phyloP scores from a whole-genome alignment of 2,888 invertebrate genomes.

The Machimus atricapillus region DNA sequence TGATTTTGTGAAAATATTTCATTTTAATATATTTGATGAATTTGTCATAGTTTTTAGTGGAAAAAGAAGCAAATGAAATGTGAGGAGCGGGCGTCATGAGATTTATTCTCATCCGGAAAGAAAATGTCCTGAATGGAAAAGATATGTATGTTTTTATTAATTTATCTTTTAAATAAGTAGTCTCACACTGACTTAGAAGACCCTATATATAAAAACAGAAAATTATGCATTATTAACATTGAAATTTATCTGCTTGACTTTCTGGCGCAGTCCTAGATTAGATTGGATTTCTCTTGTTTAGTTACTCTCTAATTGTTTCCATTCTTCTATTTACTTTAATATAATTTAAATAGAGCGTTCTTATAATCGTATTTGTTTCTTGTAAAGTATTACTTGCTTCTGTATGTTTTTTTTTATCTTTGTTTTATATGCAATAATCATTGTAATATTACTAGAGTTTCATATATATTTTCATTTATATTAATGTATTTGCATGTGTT shows the following conservation, averaged over 20 bases:
- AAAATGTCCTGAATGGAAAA: constrained; percentile 33
- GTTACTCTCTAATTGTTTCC: constrained; percentile 42
- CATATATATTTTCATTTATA: constrained; percentile 33
- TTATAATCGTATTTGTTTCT: constrained; percentile 30
- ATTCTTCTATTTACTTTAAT: constrained; percentile 47
- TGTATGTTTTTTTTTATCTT: constrained; percentile 24
- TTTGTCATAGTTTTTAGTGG: not conserved
- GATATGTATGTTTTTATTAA: constrained; percentile 39
- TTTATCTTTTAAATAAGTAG: constrained; percentile 39
- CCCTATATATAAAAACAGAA: constrained; percentile 26
- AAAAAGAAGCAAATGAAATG: not conserved
- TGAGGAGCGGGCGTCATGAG: not conserved
- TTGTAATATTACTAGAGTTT: constrained; percentile 32
- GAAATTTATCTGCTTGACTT: constrained; percentile 43
- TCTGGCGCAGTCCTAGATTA: constrained; percentile 34
- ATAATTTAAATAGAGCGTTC: constrained; percentile 34
- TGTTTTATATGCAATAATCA: constrained; percentile 37
- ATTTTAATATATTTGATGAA: not conserved
- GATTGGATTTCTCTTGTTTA: constrained; percentile 44
- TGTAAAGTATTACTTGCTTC: constrained; percentile 31
- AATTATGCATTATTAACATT: constrained; percentile 41
- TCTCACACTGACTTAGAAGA: constrained; percentile 40
- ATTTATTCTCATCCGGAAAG: not conserved
- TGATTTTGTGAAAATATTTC: not conserved
- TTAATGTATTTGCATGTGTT: constrained; percentile 19